These are phyloP conservation scores for Halichoeres trimaculatus DNA, from an alignment of 2,113 vertebrate species.

Conservation along the genomic window DNA sequence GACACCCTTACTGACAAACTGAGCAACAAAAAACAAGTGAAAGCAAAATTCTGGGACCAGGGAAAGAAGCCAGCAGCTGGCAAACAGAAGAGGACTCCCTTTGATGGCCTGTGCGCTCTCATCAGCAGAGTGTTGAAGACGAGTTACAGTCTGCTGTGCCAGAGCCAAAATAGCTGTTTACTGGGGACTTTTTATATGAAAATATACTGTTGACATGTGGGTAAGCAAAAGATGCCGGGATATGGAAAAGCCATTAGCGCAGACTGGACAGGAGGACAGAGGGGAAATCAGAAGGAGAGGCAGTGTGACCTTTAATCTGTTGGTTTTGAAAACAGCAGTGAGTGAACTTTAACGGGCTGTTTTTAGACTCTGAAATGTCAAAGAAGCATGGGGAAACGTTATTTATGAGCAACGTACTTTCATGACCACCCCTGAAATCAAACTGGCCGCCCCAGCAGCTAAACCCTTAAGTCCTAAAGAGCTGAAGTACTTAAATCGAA, in stretches of 20 bases:
- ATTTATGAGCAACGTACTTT: constrained; percentile 41
- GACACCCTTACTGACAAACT: neutral
- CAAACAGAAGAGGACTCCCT: constrained; percentile 3
- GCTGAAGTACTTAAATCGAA: no score
- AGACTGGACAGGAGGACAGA: constrained; percentile 38
- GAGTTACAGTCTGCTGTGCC: constrained; percentile 46
- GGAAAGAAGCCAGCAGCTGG: constrained; percentile 37
- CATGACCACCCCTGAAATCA: no score
- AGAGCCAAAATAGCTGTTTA: constrained; percentile 65
- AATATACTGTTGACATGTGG: constrained; percentile 65
- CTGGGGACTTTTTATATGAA: constrained; percentile 60
- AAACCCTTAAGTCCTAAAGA: no score
- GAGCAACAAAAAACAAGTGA: constrained; percentile 26
- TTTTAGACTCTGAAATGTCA: constrained; percentile 66
- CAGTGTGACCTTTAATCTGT: constrained; percentile 58
- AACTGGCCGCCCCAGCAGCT: no score
- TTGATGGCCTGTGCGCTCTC: constrained; percentile 37
- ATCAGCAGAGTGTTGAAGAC: constrained; percentile 64
- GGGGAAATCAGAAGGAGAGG: constrained; percentile 47
- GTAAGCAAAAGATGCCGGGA: constrained; percentile 63
- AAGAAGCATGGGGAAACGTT: constrained; percentile 45
- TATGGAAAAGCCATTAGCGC: constrained; percentile 71
- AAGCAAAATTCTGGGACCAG: constrained; percentile 16
- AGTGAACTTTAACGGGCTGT: constrained; percentile 53
- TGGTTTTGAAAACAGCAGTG: constrained; percentile 40